These are phyloP conservation scores for Sebastes fasciatus DNA, from an alignment of 2,113 vertebrate genomes.

Conservation along the genomic window DNA sequence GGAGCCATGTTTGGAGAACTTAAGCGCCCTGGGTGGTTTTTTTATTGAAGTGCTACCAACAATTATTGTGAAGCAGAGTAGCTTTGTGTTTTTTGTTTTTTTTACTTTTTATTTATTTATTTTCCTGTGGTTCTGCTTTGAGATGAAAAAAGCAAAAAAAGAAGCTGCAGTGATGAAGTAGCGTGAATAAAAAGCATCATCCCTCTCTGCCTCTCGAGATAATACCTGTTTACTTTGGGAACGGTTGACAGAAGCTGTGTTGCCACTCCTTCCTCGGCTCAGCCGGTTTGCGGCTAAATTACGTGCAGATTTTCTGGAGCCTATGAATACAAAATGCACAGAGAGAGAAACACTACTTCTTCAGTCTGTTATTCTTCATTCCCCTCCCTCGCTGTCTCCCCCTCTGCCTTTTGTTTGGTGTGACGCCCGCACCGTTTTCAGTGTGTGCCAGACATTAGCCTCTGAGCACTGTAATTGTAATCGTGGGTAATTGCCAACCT, in stretches of 20 bases:
- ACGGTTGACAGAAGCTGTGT: slow-evolving; percentile 40
- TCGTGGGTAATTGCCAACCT: slow-evolving; percentile 46
- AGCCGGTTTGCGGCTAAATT: slow-evolving; percentile 36
- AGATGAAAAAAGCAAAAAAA: slow-evolving; percentile 35
- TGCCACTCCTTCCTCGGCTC: slow-evolving; percentile 17
- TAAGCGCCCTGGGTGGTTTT: slow-evolving; percentile 19
- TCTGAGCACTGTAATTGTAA: slow-evolving; percentile 46
- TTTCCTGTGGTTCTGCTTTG: slow-evolving; percentile 34
- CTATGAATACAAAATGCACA: slow-evolving; percentile 57
- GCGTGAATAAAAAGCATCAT: slow-evolving; percentile 50
- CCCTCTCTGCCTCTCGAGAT: slow-evolving; percentile 58
- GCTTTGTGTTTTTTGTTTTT: neutral
- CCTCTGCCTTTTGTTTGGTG: slow-evolving; percentile 31
- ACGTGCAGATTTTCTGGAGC: slow-evolving; percentile 59
- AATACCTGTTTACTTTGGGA: slow-evolving; percentile 69
- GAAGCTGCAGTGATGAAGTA: slow-evolving; percentile 37
- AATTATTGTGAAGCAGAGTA: slow-evolving; percentile 48
- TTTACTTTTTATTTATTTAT: slow-evolving; percentile 21
- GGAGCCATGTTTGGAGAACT: slow-evolving; percentile 48
- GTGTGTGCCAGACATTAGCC: slow-evolving; percentile 31
- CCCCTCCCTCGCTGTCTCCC: neutral
- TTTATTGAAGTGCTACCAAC: slow-evolving; percentile 60
- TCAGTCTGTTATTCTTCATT: slow-evolving; percentile 19
- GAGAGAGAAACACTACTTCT: slow-evolving; percentile 3
- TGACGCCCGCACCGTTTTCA: slow-evolving; percentile 23